A percentile compares a stretch with the other conserved stretches of the same genome.
phyloP scores from a whole-genome alignment of 2,113 vertebrate species.

The Pantherophis guttatus region DNA sequence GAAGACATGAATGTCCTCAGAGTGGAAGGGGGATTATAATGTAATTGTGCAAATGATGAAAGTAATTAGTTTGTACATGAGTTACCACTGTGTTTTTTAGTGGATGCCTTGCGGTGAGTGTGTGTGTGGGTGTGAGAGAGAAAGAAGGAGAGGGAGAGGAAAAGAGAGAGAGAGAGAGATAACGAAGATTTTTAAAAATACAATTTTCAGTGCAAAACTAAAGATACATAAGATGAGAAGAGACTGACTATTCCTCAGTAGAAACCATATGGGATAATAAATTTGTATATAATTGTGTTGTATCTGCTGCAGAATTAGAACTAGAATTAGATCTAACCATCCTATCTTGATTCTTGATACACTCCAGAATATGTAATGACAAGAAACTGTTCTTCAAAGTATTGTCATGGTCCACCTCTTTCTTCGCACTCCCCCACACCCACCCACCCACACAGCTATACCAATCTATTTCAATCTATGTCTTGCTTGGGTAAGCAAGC shows the following conservation, averaged over 20 bases:
- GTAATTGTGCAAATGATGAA: background rate
- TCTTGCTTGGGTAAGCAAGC: background rate
- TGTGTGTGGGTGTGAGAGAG: too few species aligned
- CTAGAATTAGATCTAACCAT: background rate
- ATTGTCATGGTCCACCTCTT: background rate
- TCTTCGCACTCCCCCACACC: background rate
- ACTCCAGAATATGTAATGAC: background rate
- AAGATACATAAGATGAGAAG: background rate
- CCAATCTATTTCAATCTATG: background rate
- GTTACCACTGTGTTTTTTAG: background rate
- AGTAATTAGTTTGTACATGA: background rate
- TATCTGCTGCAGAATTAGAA: background rate
- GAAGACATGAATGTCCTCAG: background rate
- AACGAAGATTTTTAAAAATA: background rate
- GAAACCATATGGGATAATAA: background rate
- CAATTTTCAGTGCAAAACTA: background rate
- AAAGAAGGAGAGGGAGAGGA: background rate
- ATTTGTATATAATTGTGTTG: background rate
- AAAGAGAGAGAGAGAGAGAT: background rate
- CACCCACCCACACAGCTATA: background rate
- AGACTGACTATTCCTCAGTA: background rate
- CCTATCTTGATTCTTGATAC: background rate
- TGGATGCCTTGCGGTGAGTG: background rate
- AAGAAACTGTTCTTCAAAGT: background rate
- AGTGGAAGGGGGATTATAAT: background rate